These are phyloP conservation scores for Manis pentadactyla DNA, from an alignment of 2,797 vertebrate genomes.

Conservation along the genomic window DNA sequence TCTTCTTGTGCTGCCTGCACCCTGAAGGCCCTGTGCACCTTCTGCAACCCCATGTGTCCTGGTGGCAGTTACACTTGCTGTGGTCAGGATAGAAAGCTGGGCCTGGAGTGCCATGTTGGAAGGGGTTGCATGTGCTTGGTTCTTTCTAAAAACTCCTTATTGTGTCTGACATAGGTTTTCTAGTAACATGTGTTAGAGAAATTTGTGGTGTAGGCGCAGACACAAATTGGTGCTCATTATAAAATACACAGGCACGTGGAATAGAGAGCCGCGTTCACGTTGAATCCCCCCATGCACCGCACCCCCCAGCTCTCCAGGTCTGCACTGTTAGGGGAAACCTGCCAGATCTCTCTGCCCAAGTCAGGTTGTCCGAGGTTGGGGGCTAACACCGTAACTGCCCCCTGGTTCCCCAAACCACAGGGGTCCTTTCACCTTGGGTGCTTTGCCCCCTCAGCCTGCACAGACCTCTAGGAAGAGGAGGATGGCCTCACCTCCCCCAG, in stretches of 20 bases:
- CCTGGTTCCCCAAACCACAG: neutral
- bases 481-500: neutral
- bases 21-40: neutral
- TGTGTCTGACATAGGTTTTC: neutral
- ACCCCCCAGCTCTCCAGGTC: neutral
- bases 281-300: neutral
- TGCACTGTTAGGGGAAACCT: too few species aligned
- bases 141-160: neutral
- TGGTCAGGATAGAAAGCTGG: neutral
- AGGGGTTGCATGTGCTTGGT: neutral
- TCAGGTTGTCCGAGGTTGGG: rapidly evolving
- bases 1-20: too few species aligned
- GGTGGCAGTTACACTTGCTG: neutral
- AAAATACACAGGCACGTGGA: neutral
- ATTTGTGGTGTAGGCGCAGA: too few species aligned
- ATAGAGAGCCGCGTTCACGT: neutral
- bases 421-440: neutral
- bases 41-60: neutral
- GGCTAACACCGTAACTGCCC: neutral
- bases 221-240: neutral
- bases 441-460: neutral
- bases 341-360: neutral
- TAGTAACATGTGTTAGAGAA: rapidly evolving
- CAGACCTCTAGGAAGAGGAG: neutral
- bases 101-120: neutral